A percentile compares a stretch with the other conserved stretches of the same genome.
phyloP scores from a whole-genome alignment of 2,113 vertebrate species.

The Percopsis transmontana region DNA sequence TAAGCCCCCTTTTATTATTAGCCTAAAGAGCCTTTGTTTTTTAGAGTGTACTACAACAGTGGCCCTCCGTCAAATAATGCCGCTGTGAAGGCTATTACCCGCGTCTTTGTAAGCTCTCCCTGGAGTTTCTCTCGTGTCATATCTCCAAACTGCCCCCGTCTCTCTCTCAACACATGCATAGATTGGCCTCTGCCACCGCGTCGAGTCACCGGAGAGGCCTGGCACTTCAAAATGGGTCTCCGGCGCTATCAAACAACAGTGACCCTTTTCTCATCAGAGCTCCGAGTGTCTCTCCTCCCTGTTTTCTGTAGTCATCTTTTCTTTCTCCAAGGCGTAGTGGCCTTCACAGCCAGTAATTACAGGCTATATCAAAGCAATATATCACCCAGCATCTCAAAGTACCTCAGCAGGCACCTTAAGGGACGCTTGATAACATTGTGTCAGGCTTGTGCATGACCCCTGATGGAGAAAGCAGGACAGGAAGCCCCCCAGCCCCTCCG shows the following conservation, averaged over 20 bases:
- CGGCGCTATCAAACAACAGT: constrained; percentile 55
- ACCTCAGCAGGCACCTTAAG: constrained; percentile 62
- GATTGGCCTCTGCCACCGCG: constrained; percentile 26
- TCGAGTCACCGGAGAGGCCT: constrained; percentile 29
- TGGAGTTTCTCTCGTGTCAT: neutral
- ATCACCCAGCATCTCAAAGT: constrained; percentile 70
- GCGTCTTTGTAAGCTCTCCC: constrained; percentile 1
- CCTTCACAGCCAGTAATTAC: constrained; percentile 77
- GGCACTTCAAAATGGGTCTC: constrained; percentile 23
- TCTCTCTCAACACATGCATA: constrained; percentile 18
- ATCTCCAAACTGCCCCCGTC: constrained; percentile 22
- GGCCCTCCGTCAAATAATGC: constrained; percentile 9
- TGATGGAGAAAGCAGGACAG: constrained; percentile 67
- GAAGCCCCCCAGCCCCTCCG: neutral
- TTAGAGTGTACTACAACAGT: constrained; percentile 9
- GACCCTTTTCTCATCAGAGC: constrained; percentile 61
- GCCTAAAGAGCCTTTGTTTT: constrained; percentile 19
- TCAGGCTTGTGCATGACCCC: constrained; percentile 58
- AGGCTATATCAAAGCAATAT: constrained; percentile 77
- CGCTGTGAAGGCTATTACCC: no score
- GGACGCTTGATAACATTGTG: constrained; percentile 72
- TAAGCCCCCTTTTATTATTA: constrained; percentile 37
- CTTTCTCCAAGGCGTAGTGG: constrained; percentile 56
- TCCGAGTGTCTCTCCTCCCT: constrained; percentile 32
- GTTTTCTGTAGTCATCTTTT: constrained; percentile 35